phyloP scores from a whole-genome alignment of 2,113 vertebrate genomes.

The Gobio gobio region DNA sequence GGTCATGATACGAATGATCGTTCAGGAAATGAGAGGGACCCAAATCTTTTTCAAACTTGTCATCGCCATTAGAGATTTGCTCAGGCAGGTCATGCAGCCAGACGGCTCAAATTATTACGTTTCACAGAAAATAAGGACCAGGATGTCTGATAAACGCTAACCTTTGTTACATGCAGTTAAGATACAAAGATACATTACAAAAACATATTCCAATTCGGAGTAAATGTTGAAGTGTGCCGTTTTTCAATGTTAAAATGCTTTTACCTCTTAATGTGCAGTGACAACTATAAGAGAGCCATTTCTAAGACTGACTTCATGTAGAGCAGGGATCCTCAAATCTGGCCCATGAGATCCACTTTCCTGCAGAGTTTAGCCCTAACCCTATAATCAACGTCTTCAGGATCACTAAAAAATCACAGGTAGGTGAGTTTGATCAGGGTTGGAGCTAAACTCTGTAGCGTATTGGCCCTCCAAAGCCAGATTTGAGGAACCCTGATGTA shows the following conservation, averaged over 20 bases:
- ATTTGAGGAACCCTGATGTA: too few relatives aligned
- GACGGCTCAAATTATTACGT: not conserved
- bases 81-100: constrained; percentile 4
- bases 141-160: not conserved
- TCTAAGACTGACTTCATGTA: not conserved
- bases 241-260: not conserved
- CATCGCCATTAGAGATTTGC: constrained; percentile 23
- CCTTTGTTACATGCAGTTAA: not conserved
- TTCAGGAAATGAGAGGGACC: constrained; percentile 41
- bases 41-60: constrained; percentile 39
- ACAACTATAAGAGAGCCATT: not conserved
- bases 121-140: constrained; percentile 20
- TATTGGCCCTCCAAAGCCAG: too few relatives aligned
- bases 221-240: not conserved
- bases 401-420: too few relatives aligned
- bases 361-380: too few relatives aligned
- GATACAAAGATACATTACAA: constrained; percentile 9
- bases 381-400: too few relatives aligned
- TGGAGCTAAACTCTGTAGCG: too few relatives aligned
- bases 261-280: not conserved
- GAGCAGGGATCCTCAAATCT: too few relatives aligned
- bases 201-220: too few relatives aligned
- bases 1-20: constrained; percentile 9
- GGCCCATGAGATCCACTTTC: too few relatives aligned
- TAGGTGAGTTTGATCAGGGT: too few relatives aligned